phyloP scores from a whole-genome alignment of 2,888 invertebrate species.

The Dioctria linearis region DNA sequence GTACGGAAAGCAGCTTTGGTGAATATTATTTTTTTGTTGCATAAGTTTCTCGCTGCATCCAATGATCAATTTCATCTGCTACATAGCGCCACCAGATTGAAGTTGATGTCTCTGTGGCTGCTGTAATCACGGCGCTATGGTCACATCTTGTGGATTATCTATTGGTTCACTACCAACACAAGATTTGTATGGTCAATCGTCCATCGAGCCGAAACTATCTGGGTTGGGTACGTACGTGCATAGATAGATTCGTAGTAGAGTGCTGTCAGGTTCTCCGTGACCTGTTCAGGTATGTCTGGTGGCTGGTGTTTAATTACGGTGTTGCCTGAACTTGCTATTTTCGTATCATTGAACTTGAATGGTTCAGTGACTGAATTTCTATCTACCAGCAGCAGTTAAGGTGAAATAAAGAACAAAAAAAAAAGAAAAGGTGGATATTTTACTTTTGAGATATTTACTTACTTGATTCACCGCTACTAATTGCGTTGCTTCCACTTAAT shows the following conservation, averaged over 20 bases:
- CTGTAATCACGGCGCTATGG: constrained; percentile 11
- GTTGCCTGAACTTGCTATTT: background rate
- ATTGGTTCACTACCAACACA: background rate
- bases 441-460: constrained; percentile 62
- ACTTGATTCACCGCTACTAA: constrained; percentile 68
- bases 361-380: background rate
- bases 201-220: constrained; percentile 18
- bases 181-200: constrained; percentile 42
- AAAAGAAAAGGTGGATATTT: background rate
- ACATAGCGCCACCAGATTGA: background rate
- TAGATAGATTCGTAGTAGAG: too few relatives aligned
- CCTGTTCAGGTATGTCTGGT: constrained; percentile 18
- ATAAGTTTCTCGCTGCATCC: background rate
- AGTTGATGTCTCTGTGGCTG: constrained; percentile 4
- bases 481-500: constrained; percentile 69
- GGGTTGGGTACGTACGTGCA: background rate
- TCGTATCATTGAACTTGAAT: constrained; percentile 23
- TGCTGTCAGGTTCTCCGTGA: constrained; percentile 1
- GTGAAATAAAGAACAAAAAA: background rate
- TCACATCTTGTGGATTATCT: constrained; percentile 22
- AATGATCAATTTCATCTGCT: too few relatives aligned
- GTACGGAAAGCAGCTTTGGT: too few relatives aligned
- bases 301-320: background rate
- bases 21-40: background rate
- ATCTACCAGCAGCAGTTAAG: background rate